Evolutionary conservation across 2,113 vertebrate species (phyloP).

Genomic region (Electrona antarctica): DNA sequence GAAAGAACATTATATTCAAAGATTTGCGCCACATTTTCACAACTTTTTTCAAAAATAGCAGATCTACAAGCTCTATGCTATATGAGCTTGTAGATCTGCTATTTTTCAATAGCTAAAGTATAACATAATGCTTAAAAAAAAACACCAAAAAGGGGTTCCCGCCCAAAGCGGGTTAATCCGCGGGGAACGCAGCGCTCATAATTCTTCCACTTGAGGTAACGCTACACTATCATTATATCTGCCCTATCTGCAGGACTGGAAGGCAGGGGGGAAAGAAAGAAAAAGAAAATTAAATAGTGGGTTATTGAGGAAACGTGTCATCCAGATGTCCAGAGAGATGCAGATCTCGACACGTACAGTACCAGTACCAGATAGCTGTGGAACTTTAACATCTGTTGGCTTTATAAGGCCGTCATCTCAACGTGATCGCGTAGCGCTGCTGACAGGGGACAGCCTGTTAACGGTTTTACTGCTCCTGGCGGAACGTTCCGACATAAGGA

Average conservation of each 20-base stretch:
- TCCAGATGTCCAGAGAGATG: constrained; percentile 15
- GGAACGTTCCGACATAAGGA: too few relatives aligned
- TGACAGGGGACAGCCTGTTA: constrained; percentile 30
- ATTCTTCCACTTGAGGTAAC: constrained; percentile 25
- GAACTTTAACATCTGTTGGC: constrained; percentile 31
- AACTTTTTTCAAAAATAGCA: too few relatives aligned
- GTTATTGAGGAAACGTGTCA: constrained; percentile 30
- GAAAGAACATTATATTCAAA: too few relatives aligned
- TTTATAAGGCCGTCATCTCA: constrained; percentile 31
- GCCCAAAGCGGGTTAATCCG: constrained; percentile 13
- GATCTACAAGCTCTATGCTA: too few relatives aligned
- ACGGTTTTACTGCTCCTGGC: too few relatives aligned
- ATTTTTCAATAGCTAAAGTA: too few relatives aligned
- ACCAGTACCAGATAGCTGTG: background rate
- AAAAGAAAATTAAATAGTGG: constrained; percentile 21
- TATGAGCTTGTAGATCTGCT: too few relatives aligned
- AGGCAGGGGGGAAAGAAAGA: constrained; percentile 9
- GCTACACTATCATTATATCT: constrained; percentile 45
- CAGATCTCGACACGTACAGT: constrained; percentile 13
- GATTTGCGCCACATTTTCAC: too few relatives aligned
- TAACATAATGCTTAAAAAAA: too few relatives aligned
- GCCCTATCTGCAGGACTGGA: constrained; percentile 18
- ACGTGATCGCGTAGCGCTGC: constrained; percentile 34
- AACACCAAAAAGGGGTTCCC: too few relatives aligned
- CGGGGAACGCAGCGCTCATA: constrained; percentile 6